These are phyloP conservation scores for Carcinoscorpius rotundicauda DNA, from an alignment of 1,140 invertebrate species.

Conservation along the genomic window DNA sequence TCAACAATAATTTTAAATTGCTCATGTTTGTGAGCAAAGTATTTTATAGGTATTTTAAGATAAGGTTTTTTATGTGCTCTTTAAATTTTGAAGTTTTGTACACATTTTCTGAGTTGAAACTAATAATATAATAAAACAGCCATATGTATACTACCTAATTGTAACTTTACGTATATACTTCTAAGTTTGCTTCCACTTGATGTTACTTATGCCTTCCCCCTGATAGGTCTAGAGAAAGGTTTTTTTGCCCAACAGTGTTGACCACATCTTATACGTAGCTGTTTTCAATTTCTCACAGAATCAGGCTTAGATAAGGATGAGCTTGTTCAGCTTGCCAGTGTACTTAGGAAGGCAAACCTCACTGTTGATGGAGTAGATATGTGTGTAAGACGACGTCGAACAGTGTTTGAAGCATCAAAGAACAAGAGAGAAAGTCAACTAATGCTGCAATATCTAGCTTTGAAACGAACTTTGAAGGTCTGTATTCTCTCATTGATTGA, in stretches of 20 bases:
- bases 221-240: not conserved
- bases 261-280: not conserved
- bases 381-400: not conserved
- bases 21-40: no score
- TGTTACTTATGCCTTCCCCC: not conserved
- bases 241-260: not conserved
- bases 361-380: constrained; percentile 1
- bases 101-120: no score
- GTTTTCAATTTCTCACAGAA: not conserved
- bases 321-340: not conserved
- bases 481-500: not conserved
- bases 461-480: not conserved
- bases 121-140: no score
- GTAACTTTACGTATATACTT: not conserved
- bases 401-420: not conserved
- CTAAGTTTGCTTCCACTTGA: not conserved
- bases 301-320: constrained; percentile 8
- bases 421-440: not conserved
- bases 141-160: not conserved
- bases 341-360: not conserved
- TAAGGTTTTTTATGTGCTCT: no score
- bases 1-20: no score
- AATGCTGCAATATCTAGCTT: not conserved
- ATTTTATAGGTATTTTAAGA: no score
- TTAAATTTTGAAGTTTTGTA: no score